Conservation (phyloP, 2,113 vertebrate species). For the Psammodynastes pulverulentus region DNA sequence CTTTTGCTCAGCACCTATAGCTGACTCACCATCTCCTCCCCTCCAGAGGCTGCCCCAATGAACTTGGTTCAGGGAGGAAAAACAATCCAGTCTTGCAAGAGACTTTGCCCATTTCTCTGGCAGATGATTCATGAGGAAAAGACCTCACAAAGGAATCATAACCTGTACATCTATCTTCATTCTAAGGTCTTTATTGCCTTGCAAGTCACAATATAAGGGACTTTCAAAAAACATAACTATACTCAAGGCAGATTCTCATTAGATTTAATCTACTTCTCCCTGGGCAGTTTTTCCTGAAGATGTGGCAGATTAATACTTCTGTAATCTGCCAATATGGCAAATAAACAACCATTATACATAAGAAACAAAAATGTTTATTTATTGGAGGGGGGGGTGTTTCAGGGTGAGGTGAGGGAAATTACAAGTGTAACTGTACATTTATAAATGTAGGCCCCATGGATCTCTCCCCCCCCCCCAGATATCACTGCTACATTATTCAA, state of each 20-base stretch:
- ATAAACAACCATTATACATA: background rate
- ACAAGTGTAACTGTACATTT: background rate
- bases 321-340: background rate
- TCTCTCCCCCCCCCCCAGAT: too few species aligned
- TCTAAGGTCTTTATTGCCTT: background rate
- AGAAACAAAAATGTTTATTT: background rate
- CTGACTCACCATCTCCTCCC: background rate
- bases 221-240: background rate
- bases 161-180: background rate
- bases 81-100: slow-evolving; percentile 9
- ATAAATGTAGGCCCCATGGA: background rate
- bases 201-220: background rate
- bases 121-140: slow-evolving; percentile 14
- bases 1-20: background rate
- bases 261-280: background rate
- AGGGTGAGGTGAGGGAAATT: background rate
- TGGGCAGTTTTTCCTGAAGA: background rate
- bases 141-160: background rate
- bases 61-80: background rate
- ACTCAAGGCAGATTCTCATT: background rate
- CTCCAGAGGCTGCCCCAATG: background rate
- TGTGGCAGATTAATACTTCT: background rate
- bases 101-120: background rate
- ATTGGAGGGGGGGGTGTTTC: background rate
- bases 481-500: background rate